A percentile compares a stretch with the other conserved stretches of the same genome.
These are phyloP conservation scores for Pteronotus mesoamericanus DNA, from an alignment of 2,797 vertebrate species.

Conservation along the genomic window DNA sequence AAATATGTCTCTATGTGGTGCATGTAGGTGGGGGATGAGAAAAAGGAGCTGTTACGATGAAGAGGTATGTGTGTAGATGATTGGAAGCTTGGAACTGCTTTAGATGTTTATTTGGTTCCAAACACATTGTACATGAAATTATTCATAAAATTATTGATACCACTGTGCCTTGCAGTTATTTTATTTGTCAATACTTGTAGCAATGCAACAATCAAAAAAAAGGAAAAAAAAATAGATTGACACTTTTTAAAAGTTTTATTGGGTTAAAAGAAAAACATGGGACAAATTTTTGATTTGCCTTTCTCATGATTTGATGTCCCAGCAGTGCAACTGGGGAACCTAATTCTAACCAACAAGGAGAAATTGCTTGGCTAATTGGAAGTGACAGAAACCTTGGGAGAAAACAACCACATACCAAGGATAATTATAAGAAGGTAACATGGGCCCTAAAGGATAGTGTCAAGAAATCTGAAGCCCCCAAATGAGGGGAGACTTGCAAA, in stretches of 20 bases:
- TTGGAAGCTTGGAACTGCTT: not conserved
- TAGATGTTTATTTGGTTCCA: not conserved
- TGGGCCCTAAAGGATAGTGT: constrained; percentile 55
- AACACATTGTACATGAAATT: not conserved
- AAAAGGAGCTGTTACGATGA: not conserved
- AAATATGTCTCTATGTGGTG: not conserved
- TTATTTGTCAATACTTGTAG: not conserved
- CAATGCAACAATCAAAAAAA: not conserved
- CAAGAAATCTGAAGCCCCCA: constrained; percentile 56
- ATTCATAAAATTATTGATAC: constrained; percentile 32
- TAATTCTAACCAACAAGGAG: constrained; percentile 66
- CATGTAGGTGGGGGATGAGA: not conserved
- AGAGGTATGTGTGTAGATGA: not conserved
- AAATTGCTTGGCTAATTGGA: constrained; percentile 71
- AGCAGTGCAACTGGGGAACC: constrained; percentile 41
- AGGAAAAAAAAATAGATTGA: constrained; percentile 33
- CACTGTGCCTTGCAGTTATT: not conserved
- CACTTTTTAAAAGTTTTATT: constrained; percentile 47
- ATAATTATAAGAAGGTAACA: constrained; percentile 69
- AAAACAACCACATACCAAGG: constrained; percentile 60
- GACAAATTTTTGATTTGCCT: constrained; percentile 49
- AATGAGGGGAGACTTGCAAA: constrained; percentile 59
- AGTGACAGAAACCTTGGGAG: constrained; percentile 71
- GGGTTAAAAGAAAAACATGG: constrained; percentile 31
- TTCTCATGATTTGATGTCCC: constrained; percentile 56